Percentiles rank a stretch among this genome's conserved stretches.
phyloP scores from a whole-genome alignment of 2,888 invertebrate genomes.

The Tridacna crocea region DNA sequence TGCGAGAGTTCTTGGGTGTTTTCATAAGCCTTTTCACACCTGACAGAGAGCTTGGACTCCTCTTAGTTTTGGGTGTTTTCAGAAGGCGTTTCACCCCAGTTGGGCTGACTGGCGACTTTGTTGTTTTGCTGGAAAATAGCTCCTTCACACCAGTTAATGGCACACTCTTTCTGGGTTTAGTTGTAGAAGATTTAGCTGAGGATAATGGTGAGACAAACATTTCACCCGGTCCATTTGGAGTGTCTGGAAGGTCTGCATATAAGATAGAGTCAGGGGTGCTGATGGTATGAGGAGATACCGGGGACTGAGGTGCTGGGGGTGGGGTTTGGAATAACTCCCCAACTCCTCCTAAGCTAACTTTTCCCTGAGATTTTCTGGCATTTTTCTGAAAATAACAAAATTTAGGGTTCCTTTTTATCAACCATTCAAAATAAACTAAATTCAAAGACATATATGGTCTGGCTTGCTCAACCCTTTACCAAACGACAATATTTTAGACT shows the following conservation, averaged over 20 bases:
- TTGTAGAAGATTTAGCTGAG: constrained; percentile 44
- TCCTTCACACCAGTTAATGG: constrained; percentile 71
- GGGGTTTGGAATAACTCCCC: constrained; percentile 68
- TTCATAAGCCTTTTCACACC: constrained; percentile 61
- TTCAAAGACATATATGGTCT: too few relatives aligned
- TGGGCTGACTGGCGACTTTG: constrained; percentile 24
- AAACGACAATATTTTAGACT: too few relatives aligned
- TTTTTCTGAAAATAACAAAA: constrained; percentile 44
- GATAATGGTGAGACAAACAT: constrained; percentile 83
- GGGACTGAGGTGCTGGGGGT: constrained; percentile 48
- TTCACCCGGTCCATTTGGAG: constrained; percentile 81
- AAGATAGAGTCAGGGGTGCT: constrained; percentile 64
- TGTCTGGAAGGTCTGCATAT: constrained; percentile 82
- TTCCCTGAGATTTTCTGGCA: constrained; percentile 50
- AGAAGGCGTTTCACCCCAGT: constrained; percentile 38
- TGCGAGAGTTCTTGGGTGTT: constrained; percentile 58
- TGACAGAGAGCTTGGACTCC: constrained; percentile 45
- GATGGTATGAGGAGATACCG: constrained; percentile 29
- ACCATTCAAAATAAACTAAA: too few relatives aligned
- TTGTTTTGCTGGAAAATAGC: constrained; percentile 44
- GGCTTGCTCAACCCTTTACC: too few relatives aligned
- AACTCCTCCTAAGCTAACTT: constrained; percentile 65
- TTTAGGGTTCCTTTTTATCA: too few relatives aligned
- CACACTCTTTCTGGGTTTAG: constrained; percentile 61
- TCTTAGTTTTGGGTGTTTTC: constrained; percentile 44